Percentiles rank a stretch among this genome's conserved stretches.
Conservation (phyloP, 2,113 vertebrate species). For the Xenopus borealis region DNA sequence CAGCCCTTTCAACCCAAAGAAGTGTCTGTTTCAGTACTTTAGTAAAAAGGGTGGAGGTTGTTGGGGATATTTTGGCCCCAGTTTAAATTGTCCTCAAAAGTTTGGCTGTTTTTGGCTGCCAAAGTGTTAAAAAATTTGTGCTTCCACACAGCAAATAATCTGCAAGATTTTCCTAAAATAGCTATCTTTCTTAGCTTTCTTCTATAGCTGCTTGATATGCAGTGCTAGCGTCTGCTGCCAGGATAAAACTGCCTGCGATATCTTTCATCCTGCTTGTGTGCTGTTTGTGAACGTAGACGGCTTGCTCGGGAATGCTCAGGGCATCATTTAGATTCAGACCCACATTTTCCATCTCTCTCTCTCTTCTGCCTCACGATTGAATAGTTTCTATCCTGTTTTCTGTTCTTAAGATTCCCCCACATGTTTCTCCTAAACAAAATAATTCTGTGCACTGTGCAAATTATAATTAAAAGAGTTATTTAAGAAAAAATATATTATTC, state of each 20-base stretch:
- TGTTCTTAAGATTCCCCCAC: not conserved
- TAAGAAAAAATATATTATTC: no score
- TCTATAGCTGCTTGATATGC: slow-evolving; percentile 22
- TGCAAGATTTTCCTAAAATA: not conserved
- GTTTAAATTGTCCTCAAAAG: no score
- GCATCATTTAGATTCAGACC: not conserved
- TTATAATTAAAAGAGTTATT: no score
- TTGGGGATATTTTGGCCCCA: no score
- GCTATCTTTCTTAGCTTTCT: not conserved
- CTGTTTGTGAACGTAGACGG: not conserved
- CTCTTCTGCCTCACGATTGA: slow-evolving; percentile 31
- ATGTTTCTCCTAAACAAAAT: slow-evolving; percentile 21
- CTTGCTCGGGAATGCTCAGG: not conserved
- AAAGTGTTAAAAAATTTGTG: not conserved
- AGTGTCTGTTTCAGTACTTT: no score
- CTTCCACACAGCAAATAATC: not conserved
- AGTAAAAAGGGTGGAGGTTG: no score
- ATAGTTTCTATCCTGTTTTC: slow-evolving; percentile 25
- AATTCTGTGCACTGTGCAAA: no score
- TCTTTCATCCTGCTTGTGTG: slow-evolving; percentile 31
- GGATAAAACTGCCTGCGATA: slow-evolving; percentile 25
- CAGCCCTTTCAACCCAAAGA: no score
- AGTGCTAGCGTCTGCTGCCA: not conserved
- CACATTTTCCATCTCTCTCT: slow-evolving; percentile 35
- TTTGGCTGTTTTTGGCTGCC: no score